Percentiles rank a stretch among this genome's conserved stretches.
phyloP scores from a whole-genome alignment of 2,113 vertebrate species.

The Elachura formosa region DNA sequence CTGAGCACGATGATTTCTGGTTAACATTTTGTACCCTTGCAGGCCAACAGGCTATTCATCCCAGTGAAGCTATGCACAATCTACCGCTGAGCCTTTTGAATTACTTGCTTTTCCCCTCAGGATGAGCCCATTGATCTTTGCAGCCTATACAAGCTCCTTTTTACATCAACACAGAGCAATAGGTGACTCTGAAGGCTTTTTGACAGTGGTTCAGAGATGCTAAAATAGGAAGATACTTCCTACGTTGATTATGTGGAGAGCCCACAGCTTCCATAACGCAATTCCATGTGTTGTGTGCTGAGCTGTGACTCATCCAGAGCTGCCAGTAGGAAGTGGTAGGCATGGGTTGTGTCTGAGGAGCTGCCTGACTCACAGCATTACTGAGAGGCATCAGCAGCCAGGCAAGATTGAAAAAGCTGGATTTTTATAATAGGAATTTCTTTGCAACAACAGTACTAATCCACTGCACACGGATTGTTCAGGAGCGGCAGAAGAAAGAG shows the following conservation, averaged over 20 bases:
- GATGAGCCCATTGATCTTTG: background rate
- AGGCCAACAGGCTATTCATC: background rate
- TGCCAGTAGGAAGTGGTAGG: constrained; percentile 9
- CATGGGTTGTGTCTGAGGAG: background rate
- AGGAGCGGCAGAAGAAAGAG: background rate
- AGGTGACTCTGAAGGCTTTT: background rate
- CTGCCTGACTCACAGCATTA: background rate
- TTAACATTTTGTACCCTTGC: background rate
- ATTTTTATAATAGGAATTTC: background rate
- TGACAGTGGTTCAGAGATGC: background rate
- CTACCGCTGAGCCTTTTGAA: background rate
- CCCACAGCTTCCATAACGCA: background rate
- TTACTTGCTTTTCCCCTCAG: background rate
- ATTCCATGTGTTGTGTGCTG: background rate
- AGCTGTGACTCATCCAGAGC: background rate
- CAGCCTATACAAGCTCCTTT: background rate
- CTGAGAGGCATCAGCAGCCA: background rate
- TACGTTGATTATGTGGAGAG: background rate
- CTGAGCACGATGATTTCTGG: background rate
- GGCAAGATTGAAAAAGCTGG: background rate
- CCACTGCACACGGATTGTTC: accelerated
- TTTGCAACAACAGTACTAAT: background rate
- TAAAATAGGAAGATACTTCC: background rate
- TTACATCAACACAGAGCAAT: background rate
- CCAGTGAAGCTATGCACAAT: background rate